Base-by-base conservation (phyloP, 2,888 invertebrate species). In the Tolmerus cingulatus region DNA sequence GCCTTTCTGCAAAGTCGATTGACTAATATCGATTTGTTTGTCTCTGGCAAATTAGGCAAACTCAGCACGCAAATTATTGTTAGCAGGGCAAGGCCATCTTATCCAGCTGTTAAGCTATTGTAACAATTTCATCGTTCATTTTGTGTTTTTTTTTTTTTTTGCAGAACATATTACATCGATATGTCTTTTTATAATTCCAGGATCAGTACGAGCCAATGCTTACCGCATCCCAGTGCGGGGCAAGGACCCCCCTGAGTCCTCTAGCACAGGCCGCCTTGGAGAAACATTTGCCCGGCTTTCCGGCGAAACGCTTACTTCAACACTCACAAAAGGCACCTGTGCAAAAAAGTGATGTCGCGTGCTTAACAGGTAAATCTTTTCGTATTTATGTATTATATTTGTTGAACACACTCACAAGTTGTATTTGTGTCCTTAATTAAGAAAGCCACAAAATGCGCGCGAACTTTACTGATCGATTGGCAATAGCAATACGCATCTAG, bases 251-350 rank as follows among this genome's bases (percentile, higher is more conserved):
- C 89, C 90, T 92, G 89, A 92, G 92, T 90, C 92, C 92, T 89
- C 91, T 92, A 87, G 92, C 92, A 86, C 93, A 92, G 90, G 92
- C 92, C 89, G 92, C 92, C 88, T 90, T 92, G 89, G 92, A 91
- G 89, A 92, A 93, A 89, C 93, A 92, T 90, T 90, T 92, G 88
- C 92, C 92, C 86, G 91, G 91, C 89, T 90, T 92, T 87, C 90
- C 91, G 87, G 88, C 91, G 55, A 91, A 91, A 87, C 91, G 92
- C 88, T 90, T 92, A 57, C 89, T 90, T 87, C 89, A 90, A 88
- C 88, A 89, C 78, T 88, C 89, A 88, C 89, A 90, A 90, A 90
- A 89, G 77, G 55, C 87, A 74, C 90, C 90, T 90, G 90, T 91
- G 88, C 88, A 89, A 88, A 89, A 92, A 88, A 89, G 90, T 86